Evolutionary conservation across 1,140 invertebrate species (phyloP).

Genomic region (Drosophila oshimai): DNA sequence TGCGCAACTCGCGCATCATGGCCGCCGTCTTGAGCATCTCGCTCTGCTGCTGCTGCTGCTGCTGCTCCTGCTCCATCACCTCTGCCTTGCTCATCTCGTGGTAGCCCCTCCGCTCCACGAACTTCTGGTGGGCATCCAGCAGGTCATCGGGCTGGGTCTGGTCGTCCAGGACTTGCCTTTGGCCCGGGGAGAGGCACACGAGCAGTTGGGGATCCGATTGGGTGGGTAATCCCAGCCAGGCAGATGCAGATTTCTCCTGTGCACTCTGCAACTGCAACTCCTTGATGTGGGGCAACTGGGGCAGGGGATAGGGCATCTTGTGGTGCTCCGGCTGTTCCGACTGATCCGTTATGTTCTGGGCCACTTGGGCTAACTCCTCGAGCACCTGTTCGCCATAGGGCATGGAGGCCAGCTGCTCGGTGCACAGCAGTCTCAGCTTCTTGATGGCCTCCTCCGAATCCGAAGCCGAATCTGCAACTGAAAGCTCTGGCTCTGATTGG

Average conservation of each 20-base stretch:
- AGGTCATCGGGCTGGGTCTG: constrained; percentile 83
- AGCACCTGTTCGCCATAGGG: constrained; percentile 87
- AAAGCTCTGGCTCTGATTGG: constrained; percentile 36
- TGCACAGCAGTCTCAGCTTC: constrained; percentile 84
- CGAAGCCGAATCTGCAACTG: constrained; percentile 21
- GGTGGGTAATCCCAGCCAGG: constrained; percentile 86
- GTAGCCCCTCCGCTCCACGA: constrained; percentile 85
- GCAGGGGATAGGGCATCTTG: constrained; percentile 72
- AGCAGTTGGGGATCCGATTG: constrained; percentile 85
- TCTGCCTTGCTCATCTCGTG: constrained; percentile 82
- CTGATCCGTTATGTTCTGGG: constrained; percentile 84
- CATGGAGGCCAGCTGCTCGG: constrained; percentile 86
- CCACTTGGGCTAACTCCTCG: constrained; percentile 86
- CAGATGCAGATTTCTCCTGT: constrained; percentile 27
- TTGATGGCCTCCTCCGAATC: constrained; percentile 63
- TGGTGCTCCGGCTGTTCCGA: not conserved
- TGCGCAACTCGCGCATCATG: constrained; percentile 79
- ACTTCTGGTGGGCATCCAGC: constrained; percentile 88
- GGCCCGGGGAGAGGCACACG: constrained; percentile 88
- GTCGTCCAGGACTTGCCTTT: constrained; percentile 84
- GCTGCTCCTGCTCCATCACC: constrained; percentile 64
- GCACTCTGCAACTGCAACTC: constrained; percentile 52
- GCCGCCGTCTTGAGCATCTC: constrained; percentile 70
- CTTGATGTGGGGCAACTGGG: constrained; percentile 65
- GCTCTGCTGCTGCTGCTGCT: constrained; percentile 62